Base-by-base conservation (phyloP, 2,888 invertebrate species). In the Ypsolopha sequella region DNA sequence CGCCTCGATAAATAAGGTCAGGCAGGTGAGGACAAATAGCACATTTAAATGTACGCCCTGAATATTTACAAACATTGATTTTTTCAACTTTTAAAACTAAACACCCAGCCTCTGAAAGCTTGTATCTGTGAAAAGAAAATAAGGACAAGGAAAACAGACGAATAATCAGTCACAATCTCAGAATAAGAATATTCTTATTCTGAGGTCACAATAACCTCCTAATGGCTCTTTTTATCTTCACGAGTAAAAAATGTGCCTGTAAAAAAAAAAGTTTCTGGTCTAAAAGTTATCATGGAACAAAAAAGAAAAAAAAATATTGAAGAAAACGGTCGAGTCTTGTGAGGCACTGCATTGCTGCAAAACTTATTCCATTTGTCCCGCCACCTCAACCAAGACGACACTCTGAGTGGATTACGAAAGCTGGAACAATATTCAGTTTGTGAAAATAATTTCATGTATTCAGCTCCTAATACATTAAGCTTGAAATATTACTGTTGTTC, bases 331-430 rank as follows among this genome's bases (percentile, higher is more conserved):
- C 34, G n/a, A n/a, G n/a, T n/a, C 10, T 46, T n/a, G 24, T 24
- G 4, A 24, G 24, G 34, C 46, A 24, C 46, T 46, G 46, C 46
- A 46, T 46, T 46, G 46, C 46, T 46, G 46, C 34, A 46, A 46
- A 46, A 46, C 46, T 46, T 46, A 46, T 46, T 46, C 46, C 46
- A 46, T 46, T 46, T 46, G 46, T 46, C 43, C 11, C 46, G 11
- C 33, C 46, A 35, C 11, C 11, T 34, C 46, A 11, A 35, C 46
- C 24, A 24, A 46, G n/a, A 6, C 34, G 46, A 46, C 46, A 46
- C 34, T 46, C 11, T 11, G 34, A 33, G 34, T n/a, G 45, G 33
- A 45, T 35, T 33, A 38, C 38, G 38, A 38, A 38, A 38, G n/a
- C 38, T 38, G 36, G 6, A 36, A 36, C 9, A 9, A 36, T 9